phyloP scores from a whole-genome alignment of 1,140 invertebrate genomes.

The Nylanderia fulva region DNA sequence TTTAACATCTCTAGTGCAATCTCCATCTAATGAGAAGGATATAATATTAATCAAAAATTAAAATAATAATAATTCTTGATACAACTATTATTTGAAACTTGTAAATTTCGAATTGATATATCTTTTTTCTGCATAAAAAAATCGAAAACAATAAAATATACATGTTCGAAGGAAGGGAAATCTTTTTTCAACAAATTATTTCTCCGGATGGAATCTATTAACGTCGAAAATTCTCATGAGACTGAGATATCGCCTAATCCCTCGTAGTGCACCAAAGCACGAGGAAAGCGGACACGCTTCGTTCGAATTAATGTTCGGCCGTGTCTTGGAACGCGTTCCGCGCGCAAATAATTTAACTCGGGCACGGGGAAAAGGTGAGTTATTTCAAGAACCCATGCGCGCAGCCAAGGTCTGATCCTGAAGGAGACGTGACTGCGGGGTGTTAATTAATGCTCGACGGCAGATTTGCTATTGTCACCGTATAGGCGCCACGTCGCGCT shows the following conservation, averaged over 20 bases:
- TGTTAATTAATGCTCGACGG: conserved; percentile 56
- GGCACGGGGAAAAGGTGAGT: conserved; percentile 24
- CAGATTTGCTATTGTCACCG: conserved; percentile 53
- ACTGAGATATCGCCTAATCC: conserved; percentile 30
- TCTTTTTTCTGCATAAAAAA: neutral
- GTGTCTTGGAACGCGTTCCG: conserved; percentile 41
- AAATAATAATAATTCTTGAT: too few species aligned
- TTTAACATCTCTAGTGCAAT: neutral
- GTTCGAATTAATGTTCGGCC: conserved; percentile 54
- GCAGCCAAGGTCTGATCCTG: conserved; percentile 51
- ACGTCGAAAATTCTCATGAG: conserved; percentile 30
- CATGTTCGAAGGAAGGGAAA: neutral
- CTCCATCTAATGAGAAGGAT: neutral
- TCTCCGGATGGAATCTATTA: neutral
- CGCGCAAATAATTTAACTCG: conserved; percentile 50
- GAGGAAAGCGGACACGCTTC: conserved; percentile 20
- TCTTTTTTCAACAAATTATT: neutral
- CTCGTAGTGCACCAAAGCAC: conserved; percentile 10
- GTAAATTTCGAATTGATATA: neutral
- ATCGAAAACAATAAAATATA: neutral
- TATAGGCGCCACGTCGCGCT: neutral
- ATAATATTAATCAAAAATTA: too few species aligned
- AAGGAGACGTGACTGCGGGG: conserved; percentile 35
- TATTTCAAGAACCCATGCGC: conserved; percentile 50
- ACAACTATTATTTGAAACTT: neutral